Conservation (phyloP, 2,797 vertebrate species). For the Carduelis carduelis region DNA sequence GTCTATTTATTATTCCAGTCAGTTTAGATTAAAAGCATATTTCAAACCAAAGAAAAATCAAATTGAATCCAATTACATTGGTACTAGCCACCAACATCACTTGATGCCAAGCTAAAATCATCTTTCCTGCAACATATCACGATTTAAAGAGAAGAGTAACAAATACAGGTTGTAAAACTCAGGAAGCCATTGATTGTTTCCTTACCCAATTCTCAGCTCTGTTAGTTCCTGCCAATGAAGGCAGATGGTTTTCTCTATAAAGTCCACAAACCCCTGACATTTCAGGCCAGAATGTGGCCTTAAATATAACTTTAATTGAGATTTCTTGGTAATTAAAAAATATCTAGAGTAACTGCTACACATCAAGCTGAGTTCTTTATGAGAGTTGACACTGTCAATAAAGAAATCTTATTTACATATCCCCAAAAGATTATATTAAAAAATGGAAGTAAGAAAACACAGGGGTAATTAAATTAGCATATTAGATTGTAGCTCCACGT, state of each 20-base stretch:
- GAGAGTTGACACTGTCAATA: background rate
- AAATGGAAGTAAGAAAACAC: background rate
- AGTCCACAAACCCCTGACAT: background rate
- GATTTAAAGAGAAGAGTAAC: background rate
- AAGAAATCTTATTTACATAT: background rate
- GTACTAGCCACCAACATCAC: background rate
- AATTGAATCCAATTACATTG: background rate
- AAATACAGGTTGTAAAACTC: background rate
- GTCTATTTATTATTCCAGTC: background rate
- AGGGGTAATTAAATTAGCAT: background rate
- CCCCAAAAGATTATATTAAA: background rate
- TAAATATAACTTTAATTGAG: background rate
- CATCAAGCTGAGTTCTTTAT: background rate
- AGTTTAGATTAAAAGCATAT: background rate
- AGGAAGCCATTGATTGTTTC: background rate
- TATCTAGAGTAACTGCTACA: background rate
- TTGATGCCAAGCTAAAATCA: background rate
- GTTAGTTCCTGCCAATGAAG: background rate
- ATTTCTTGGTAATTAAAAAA: background rate
- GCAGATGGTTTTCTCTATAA: background rate
- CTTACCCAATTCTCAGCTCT: background rate
- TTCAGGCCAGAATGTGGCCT: background rate
- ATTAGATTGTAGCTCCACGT: background rate
- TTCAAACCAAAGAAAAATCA: slow-evolving; percentile 12
- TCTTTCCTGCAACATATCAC: background rate